Evolutionary conservation across 2,888 invertebrate genomes (phyloP), one percentile per base, ranked within the genome.

Genomic region (Thymelicus sylvestris): DNA sequence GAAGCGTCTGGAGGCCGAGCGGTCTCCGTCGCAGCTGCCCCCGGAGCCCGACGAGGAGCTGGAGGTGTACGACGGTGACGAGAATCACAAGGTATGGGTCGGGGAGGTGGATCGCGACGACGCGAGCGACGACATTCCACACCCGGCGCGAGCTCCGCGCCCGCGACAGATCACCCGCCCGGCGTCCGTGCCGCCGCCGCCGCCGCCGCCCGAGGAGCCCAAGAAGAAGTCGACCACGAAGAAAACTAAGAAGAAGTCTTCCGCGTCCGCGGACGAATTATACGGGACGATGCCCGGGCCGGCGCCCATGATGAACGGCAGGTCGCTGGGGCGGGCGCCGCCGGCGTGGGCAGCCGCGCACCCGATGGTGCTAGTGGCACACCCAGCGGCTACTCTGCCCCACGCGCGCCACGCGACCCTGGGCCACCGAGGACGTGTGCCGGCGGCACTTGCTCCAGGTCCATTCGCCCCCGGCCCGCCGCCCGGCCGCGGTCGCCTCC

Each of bases 51-150:
- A 96, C 72, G 97, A 97, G 78, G 97, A 98, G 78, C 94, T 97
- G 31, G 97, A 97, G 75, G 96, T 96, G 71, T 98, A 97, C 88
- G 98, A 98, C 82, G 98, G 98, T 0, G 97, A 98, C 82, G 98
- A 98, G 88, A 98, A 98, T 86, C 98, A 98, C 87, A 98, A 98
- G 88, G 97, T 98, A 55, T 98, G 98, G 98, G 97, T 97, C 2
- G 97, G 97, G 44, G 97, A 97, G 84, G 95, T 97, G 71, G 93
- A 97, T 47, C 96, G 96, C 74, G 96, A 96, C 80, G 95, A 95
- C 75, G 95, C 96, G 13, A 97, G 97, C 81, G 97, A 97, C 77
- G 95, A 96, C 72, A 86, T 89, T 68, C 93, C 93, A 52, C 96
- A 80, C 94, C 95, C 76, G 80, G 95, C 96, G 15, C 93, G 96